phyloP scores from a whole-genome alignment of 2,797 vertebrate genomes.

The Ctenopoma multispine region DNA sequence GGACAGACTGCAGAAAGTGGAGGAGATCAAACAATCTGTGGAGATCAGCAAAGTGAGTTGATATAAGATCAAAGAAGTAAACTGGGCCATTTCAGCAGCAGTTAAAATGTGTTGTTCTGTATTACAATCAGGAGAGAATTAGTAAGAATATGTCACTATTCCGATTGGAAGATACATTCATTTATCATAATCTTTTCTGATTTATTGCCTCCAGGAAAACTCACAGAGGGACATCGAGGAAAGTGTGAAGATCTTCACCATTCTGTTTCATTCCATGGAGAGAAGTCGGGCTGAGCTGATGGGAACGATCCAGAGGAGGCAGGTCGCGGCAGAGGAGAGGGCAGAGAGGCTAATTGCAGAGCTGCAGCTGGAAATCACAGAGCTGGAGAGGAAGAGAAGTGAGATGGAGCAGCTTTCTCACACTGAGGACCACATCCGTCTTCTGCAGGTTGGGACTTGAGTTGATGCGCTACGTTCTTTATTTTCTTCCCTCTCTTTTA shows the following conservation, averaged over 20 bases:
- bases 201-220: conserved; percentile 55
- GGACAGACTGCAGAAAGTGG: conserved; percentile 68
- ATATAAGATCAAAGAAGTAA: neutral
- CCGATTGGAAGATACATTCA: too few species aligned
- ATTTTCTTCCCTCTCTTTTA: neutral
- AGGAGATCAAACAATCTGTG: conserved; percentile 73
- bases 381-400: conserved; percentile 65
- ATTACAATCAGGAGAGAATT: too few species aligned
- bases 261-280: conserved; percentile 67
- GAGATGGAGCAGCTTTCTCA: conserved; percentile 73
- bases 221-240: conserved; percentile 66
- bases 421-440: conserved; percentile 76
- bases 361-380: conserved; percentile 74
- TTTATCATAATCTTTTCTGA: neutral
- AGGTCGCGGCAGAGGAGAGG: conserved; percentile 68
- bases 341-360: conserved; percentile 64
- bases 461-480: neutral
- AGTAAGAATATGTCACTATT: too few species aligned
- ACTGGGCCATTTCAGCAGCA: neutral
- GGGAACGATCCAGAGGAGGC: conserved; percentile 67
- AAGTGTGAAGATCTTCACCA: conserved; percentile 63
- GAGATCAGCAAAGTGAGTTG: conserved; percentile 78
- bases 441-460: conserved; percentile 70
- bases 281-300: conserved; percentile 62
- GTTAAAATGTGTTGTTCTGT: too few species aligned